Base-by-base conservation (phyloP, 2,113 vertebrate species). In the Sinocyclocheilus rhinocerous region DNA sequence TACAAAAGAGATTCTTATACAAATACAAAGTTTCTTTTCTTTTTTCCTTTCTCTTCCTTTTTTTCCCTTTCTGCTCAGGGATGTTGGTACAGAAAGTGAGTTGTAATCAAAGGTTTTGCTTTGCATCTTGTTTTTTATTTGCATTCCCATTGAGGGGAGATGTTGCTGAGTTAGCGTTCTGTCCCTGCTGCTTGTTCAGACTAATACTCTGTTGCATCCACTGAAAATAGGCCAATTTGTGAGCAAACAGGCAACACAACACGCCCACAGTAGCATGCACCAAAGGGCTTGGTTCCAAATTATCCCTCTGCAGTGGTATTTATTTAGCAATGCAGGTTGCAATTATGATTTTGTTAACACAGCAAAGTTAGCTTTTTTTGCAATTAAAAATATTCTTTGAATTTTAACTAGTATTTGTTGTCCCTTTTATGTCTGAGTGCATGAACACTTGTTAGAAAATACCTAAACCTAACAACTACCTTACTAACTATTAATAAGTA, bases 221-320 rank as follows among this genome's bases (percentile, higher is more conserved):
- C 85, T 89, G 91, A 92, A 95, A 94, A 93, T 94, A 94, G 93
- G 91, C 91, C 93, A 95, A 94, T 95, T 95, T 95, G 93, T 94
- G 94, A 95, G 94, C 94, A 94, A 94, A 95, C 92, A 93, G 92
- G 89, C 92, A 93, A 90, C 90, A 70, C 89, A 87, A 90, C 81
- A 89, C 87, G 86, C 90, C 84, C 90, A 84, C 90, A 91, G 87
- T 88, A 90, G 77, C 70, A 55, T 88, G 88, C 92, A 90, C 93
- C 91, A 86, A 87, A 7, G 92, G 91, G 88, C 90, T 69, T 88
- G 85, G 84, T 76, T 92, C 89, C 90, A 90, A 50, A 90, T 89
- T 84, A 92, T 90, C 89, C 79, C 91, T 87, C 85, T 13, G 59
- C 88, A 88, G 90, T 92, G 91, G 88, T 93, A 89, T 92, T 92